phyloP scores from a whole-genome alignment of 2,113 vertebrate species.

The Pyrgilauda ruficollis region DNA sequence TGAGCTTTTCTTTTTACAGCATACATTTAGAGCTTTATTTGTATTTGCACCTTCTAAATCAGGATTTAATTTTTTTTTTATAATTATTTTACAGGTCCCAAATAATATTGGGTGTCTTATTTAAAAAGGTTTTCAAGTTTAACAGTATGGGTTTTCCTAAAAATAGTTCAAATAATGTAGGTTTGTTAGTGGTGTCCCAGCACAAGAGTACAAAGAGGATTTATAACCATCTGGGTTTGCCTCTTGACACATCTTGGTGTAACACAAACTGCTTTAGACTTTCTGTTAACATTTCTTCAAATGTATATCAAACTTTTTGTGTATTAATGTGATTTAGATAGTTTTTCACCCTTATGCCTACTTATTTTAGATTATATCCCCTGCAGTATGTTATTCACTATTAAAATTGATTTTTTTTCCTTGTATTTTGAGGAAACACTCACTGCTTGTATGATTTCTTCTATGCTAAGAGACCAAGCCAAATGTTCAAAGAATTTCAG shows the following conservation, averaged over 20 bases:
- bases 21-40: neutral
- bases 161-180: neutral
- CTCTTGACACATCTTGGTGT: neutral
- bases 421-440: neutral
- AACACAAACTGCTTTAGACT: neutral
- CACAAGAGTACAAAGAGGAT: neutral
- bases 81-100: neutral
- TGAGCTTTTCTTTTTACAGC: neutral
- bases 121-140: neutral
- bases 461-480: neutral
- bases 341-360: neutral
- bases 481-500: neutral
- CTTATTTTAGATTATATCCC: neutral
- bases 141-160: neutral
- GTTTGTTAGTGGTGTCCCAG: neutral
- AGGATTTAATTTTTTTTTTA: neutral
- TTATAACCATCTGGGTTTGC: neutral
- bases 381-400: neutral
- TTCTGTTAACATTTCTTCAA: neutral
- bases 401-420: neutral
- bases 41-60: neutral
- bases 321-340: neutral
- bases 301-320: neutral
- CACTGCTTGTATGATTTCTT: neutral
- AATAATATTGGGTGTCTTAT: neutral